phyloP scores from a whole-genome alignment of 2,797 vertebrate species.

The Tiaroga cobitis region DNA sequence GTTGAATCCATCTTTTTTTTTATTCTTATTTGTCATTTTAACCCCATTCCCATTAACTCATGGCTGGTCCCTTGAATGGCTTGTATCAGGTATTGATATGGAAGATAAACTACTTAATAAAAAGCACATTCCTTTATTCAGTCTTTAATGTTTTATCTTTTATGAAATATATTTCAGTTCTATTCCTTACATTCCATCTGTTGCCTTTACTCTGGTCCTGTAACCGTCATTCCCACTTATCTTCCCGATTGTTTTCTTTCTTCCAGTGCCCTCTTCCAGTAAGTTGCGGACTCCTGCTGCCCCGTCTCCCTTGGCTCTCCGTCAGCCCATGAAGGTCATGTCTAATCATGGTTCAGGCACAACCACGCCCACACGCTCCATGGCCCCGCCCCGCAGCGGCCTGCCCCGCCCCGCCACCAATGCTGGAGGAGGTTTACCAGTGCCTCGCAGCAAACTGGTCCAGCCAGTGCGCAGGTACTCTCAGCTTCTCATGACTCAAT shows the following conservation, averaged over 20 bases:
- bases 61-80: constrained; percentile 5
- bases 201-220: not conserved
- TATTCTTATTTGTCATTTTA: not conserved
- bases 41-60: constrained; percentile 14
- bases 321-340: constrained; percentile 92
- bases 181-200: not conserved
- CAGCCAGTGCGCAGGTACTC: constrained; percentile 94
- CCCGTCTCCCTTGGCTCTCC: constrained; percentile 91
- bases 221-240: not conserved
- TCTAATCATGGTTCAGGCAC: constrained; percentile 84
- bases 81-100: not conserved
- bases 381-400: constrained; percentile 85
- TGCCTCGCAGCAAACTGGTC: constrained; percentile 97
- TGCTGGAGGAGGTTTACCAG: constrained; percentile 87
- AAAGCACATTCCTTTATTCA: constrained; percentile 31
- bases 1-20: constrained; percentile 7
- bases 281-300: constrained; percentile 91
- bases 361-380: constrained; percentile 86
- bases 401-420: constrained; percentile 91
- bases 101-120: constrained; percentile 37
- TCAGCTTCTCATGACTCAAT: not conserved
- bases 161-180: not conserved
- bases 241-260: not conserved
- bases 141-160: constrained; percentile 5
- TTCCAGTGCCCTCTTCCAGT: constrained; percentile 92